These are phyloP conservation scores for Entosphenus tridentatus DNA, from an alignment of 2,113 vertebrate genomes.

Conservation along the genomic window DNA sequence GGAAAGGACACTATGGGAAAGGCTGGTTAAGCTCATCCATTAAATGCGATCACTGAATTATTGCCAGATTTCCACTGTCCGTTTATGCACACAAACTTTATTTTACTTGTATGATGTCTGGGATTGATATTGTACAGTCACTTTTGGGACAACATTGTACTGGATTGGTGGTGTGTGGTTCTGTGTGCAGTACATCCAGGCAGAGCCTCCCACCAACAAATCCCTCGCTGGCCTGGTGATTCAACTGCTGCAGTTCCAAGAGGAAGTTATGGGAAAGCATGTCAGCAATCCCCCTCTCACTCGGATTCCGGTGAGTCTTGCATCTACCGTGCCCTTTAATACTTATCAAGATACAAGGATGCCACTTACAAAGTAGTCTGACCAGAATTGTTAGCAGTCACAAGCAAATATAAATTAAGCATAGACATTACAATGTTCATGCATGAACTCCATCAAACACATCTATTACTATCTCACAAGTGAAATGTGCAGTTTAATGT, in stretches of 20 bases:
- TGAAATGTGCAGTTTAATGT: no score
- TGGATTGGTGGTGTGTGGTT: no score
- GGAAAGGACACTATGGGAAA: background rate
- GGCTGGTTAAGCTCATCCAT: background rate
- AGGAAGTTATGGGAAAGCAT: constrained; percentile 84
- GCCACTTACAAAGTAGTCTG: no score
- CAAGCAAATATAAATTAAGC: no score
- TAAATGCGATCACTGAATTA: background rate
- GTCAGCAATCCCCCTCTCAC: constrained; percentile 92
- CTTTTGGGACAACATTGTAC: constrained; percentile 6
- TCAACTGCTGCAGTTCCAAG: constrained; percentile 82
- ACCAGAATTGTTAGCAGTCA: no score
- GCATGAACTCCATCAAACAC: no score
- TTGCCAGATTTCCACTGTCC: no score
- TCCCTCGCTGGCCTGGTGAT: constrained; percentile 85
- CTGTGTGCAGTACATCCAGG: constrained; percentile 58
- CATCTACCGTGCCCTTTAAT: no score
- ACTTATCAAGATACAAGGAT: no score
- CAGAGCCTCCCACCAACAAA: constrained; percentile 85
- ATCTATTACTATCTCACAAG: no score
- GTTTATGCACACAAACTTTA: background rate
- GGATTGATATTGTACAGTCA: background rate
- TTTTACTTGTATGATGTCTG: background rate
- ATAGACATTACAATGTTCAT: no score
- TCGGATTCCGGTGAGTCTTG: constrained; percentile 53